These are phyloP conservation scores for Drosophila pseudotalamancana DNA, from an alignment of 2,888 invertebrate genomes.

Conservation along the genomic window DNA sequence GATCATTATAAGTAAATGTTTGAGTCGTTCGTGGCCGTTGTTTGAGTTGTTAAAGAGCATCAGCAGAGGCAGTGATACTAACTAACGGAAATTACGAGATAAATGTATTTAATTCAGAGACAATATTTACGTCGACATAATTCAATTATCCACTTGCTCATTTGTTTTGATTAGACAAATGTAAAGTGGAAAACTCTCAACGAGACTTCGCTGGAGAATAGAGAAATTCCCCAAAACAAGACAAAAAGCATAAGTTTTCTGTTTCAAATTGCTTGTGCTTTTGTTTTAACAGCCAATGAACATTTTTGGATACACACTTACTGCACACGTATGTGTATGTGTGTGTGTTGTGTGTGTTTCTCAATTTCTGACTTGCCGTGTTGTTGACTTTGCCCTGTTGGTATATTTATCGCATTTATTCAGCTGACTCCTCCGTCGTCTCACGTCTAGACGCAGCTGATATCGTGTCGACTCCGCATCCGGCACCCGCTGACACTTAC, in stretches of 20 bases:
- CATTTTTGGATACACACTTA: slow-evolving; percentile 29
- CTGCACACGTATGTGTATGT: slow-evolving; percentile 10
- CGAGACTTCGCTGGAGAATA: too few relatives aligned
- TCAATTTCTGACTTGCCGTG: slow-evolving; percentile 26
- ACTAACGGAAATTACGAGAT: slow-evolving; percentile 6
- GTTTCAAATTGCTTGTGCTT: slow-evolving; percentile 14
- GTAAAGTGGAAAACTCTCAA: not conserved
- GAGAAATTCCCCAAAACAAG: not conserved
- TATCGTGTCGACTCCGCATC: not conserved
- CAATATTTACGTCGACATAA: slow-evolving; percentile 3
- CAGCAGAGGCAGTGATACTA: slow-evolving; percentile 5
- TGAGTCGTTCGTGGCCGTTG: slow-evolving; percentile 34
- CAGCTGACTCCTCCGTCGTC: slow-evolving; percentile 23
- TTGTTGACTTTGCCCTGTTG: slow-evolving; percentile 44
- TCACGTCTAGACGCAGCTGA: slow-evolving; percentile 17
- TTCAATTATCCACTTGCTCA: slow-evolving; percentile 6
- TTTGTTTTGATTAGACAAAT: not conserved
- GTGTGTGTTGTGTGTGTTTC: slow-evolving; percentile 5
- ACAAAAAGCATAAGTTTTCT: not conserved
- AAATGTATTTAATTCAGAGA: not conserved
- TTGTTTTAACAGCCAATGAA: slow-evolving; percentile 21
- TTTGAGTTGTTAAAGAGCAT: slow-evolving; percentile 38
- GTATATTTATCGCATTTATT: slow-evolving; percentile 57
- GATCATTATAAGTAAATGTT: slow-evolving; percentile 72
- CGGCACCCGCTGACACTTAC: not conserved